Conservation (phyloP, 2,113 vertebrate species). For the Camelus dromedarius region DNA sequence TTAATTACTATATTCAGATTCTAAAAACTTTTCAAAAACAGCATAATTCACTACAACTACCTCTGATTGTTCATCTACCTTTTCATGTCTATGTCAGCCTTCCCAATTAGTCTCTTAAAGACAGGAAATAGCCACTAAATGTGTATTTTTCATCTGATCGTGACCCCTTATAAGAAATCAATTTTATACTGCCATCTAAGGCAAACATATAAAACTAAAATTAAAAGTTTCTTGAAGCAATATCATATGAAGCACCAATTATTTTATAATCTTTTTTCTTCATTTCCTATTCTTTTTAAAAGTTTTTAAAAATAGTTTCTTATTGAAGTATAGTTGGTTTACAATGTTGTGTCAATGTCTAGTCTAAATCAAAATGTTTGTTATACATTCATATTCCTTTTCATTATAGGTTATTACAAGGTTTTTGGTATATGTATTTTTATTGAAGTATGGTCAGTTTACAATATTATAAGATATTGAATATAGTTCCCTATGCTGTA, state of each 20-base stretch:
- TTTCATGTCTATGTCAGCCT: not conserved
- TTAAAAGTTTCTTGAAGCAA: not conserved
- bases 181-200: constrained; percentile 18
- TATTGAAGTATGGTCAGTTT: too few species aligned
- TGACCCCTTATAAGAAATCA: not conserved
- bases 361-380: too few species aligned
- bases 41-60: not conserved
- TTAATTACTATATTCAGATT: constrained; percentile 22
- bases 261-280: not conserved
- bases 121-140: constrained; percentile 13
- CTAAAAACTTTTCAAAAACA: constrained; percentile 2
- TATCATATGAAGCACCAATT: not conserved
- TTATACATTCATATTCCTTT: too few species aligned
- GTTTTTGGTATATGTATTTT: too few species aligned
- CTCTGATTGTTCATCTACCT: not conserved
- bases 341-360: too few species aligned
- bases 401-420: too few species aligned
- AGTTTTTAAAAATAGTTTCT: too few species aligned
- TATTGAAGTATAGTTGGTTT: too few species aligned
- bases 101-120: not conserved
- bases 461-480: too few species aligned
- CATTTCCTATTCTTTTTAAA: not conserved
- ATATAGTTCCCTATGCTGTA: too few species aligned
- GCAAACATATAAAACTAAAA: constrained; percentile 32
- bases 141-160: not conserved